A percentile compares a stretch with the other conserved stretches of the same genome.
Evolutionary conservation across 2,113 vertebrate species (phyloP).

Genomic region (Raja brachyura): DNA sequence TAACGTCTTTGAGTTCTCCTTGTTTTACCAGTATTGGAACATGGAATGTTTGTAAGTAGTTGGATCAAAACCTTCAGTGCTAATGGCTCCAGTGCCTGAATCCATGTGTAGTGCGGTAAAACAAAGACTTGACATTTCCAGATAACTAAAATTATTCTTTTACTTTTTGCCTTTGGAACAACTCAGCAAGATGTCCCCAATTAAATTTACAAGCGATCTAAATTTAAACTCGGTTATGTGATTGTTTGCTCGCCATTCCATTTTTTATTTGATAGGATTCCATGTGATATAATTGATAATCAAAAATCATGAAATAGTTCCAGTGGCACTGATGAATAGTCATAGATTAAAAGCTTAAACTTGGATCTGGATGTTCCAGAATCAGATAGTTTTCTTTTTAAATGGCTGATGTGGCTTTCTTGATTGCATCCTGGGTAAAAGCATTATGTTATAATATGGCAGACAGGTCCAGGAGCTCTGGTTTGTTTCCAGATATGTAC

Average conservation of each 20-base stretch:
- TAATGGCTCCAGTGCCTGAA: background rate
- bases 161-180: background rate
- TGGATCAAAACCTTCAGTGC: background rate
- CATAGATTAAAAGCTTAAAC: background rate
- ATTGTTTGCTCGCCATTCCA: background rate
- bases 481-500: background rate
- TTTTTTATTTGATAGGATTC: background rate
- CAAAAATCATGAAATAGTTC: background rate
- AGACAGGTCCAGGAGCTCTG: background rate
- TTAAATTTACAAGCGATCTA: background rate
- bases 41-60: background rate
- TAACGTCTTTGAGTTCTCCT: background rate
- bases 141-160: background rate
- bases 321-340: background rate
- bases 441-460: background rate
- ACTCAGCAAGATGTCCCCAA: background rate
- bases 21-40: background rate
- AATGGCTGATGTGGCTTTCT: background rate
- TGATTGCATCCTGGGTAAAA: background rate
- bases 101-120: too few relatives aligned
- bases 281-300: background rate
- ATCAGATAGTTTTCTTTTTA: background rate
- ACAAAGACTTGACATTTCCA: background rate
- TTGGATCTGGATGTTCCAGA: too few relatives aligned
- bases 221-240: background rate